Evolutionary conservation across 2,888 invertebrate genomes (phyloP), one percentile per base, ranked within the genome.

Genomic region (Cactoblastis cactorum): DNA sequence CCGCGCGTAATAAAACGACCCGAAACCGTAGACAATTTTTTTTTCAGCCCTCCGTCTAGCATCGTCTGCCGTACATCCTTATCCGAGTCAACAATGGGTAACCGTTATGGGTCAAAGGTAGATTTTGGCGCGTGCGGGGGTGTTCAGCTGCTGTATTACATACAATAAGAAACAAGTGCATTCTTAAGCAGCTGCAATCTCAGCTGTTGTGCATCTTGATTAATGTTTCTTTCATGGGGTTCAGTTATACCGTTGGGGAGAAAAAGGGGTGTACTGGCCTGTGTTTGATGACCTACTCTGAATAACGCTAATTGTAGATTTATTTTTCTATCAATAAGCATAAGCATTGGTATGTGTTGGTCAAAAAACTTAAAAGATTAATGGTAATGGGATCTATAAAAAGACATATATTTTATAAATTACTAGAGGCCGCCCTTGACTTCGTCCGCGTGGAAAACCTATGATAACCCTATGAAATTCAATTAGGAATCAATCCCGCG

Each of bases 61-160:
- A 28, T 17, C 24, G 8, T 43, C 28, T 43, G 15, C 43, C 32
- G 2, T 43, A n/a, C 28, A 43, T 9, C 43, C 32, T 28, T 41
- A 41, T 43, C 41, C 24, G 39, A 11, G 28, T 43, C 50, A 53
- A 56, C 43, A 48, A 50, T 51, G 52, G 50, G 53, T 53, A 51
- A 52, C 52, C 47, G 50, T 52, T 52, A 58, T 52, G 59, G 71
- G 72, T 75, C 75, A 74, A 67, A 71, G 74, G 65, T 73, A 71
- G 33, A 12, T 17, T 32, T 46, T 46, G 54, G 54, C 57, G 51
- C 57, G 57, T 54, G 57, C 57, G 57, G 28, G 57, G 57, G 39
- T 11, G 39, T 17, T 49, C 55, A 54, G 58, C 52, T 58, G 58
- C 18, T 1, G 18, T 17, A 9, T 24, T 24, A 54, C 51, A 51